Conservation (phyloP, 2,113 vertebrate species). For the Anhinga anhinga region DNA sequence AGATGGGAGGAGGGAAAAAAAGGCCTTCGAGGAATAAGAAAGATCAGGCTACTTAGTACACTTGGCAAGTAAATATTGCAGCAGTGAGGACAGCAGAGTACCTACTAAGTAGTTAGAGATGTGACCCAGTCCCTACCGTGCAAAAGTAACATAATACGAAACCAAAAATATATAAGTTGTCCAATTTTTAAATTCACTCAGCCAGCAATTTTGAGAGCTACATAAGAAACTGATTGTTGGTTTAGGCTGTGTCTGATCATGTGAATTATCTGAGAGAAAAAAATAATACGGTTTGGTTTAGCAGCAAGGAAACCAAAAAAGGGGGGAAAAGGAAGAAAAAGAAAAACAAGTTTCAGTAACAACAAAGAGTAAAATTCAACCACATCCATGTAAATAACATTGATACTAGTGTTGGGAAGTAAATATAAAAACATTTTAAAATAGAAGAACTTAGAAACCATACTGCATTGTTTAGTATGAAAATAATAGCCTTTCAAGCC, state of each 20-base stretch:
- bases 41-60: not conserved
- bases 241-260: not conserved
- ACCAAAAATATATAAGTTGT: not conserved
- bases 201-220: not conserved
- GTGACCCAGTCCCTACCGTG: not conserved
- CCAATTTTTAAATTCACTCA: not conserved
- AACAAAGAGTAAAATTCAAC: conserved; percentile 3
- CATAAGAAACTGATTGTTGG: not conserved
- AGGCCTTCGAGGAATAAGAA: conserved; percentile 43
- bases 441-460: conserved; percentile 46
- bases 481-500: conserved; percentile 44
- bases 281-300: not conserved
- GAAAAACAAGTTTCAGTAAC: not conserved
- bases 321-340: not conserved
- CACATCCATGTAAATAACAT: not conserved
- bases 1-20: conserved; percentile 50
- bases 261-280: not conserved
- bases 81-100: not conserved
- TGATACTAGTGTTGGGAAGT: not conserved
- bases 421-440: conserved; percentile 57
- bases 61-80: not conserved
- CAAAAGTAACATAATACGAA: not conserved
- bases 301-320: not conserved
- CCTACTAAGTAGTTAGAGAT: not conserved
- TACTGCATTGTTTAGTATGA: conserved; percentile 35